These are phyloP conservation scores for Chelidonichthys spinosus DNA, from an alignment of 2,797 vertebrate genomes.

Conservation along the genomic window DNA sequence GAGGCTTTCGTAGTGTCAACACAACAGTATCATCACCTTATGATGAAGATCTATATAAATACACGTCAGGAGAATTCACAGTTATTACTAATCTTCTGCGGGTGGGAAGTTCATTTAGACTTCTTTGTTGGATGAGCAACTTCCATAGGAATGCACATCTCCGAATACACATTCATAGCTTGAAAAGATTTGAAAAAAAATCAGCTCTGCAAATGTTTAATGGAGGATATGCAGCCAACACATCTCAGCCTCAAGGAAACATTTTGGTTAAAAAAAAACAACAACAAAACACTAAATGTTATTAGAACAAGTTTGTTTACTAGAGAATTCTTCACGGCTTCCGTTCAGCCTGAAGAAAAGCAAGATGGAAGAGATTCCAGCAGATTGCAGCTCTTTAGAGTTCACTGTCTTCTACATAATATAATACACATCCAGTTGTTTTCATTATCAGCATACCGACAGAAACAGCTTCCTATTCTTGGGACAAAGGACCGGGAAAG, in stretches of 20 bases:
- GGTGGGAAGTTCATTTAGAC: not conserved
- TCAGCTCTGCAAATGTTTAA: constrained; percentile 18
- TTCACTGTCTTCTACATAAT: constrained; percentile 14
- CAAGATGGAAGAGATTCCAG: constrained; percentile 29
- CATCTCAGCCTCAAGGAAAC: constrained; percentile 3
- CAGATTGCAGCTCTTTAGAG: constrained; percentile 9
- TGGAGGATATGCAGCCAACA: not conserved
- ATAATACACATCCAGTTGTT: constrained; percentile 13
- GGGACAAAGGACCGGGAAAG: constrained; percentile 7
- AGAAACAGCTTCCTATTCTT: constrained; percentile 22
- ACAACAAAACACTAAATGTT: constrained; percentile 13
- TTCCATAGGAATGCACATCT: not conserved
- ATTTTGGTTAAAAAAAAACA: not conserved
- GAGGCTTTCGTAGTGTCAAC: not conserved
- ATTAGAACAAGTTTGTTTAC: constrained; percentile 34
- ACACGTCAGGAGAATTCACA: not conserved
- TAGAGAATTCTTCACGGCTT: constrained; percentile 5
- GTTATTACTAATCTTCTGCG: too few species aligned
- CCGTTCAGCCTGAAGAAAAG: not conserved
- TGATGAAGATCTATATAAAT: constrained; percentile 17
- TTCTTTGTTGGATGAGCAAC: not conserved
- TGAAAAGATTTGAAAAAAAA: not conserved
- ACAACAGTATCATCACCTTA: not conserved
- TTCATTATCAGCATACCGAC: not conserved
- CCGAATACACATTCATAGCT: not conserved